These are phyloP conservation scores for Buceros bicornis DNA, from an alignment of 2,797 vertebrate species.

Conservation along the genomic window DNA sequence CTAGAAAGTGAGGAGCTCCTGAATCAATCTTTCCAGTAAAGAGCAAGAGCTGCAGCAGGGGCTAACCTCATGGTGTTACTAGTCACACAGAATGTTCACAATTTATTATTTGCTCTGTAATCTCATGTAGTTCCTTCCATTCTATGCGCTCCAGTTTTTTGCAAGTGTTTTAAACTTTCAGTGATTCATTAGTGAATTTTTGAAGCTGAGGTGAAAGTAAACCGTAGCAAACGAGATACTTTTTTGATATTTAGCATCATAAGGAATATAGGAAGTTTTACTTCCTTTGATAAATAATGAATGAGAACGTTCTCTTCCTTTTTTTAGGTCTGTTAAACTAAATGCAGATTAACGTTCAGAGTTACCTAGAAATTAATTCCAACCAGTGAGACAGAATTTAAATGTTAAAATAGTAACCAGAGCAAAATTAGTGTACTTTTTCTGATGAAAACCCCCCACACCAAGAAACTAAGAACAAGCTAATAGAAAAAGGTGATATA, in stretches of 20 bases:
- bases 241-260: not conserved
- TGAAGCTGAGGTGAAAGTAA: not conserved
- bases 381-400: not conserved
- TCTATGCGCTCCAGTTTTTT: not conserved
- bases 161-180: not conserved
- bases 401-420: not conserved
- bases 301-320: not conserved
- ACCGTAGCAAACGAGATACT: not conserved
- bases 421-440: not conserved
- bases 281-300: not conserved
- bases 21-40: not conserved
- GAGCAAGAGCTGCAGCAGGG: not conserved
- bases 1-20: not conserved
- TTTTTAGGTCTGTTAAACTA: accelerated
- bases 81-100: not conserved
- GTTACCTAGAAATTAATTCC: not conserved
- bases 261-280: not conserved
- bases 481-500: not conserved
- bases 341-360: not conserved
- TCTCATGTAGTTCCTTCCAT: not conserved
- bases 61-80: not conserved
- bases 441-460: not conserved
- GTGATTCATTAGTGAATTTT: not conserved
- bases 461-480: not conserved
- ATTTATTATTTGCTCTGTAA: not conserved